Evolutionary conservation across 1,140 invertebrate genomes (phyloP), one percentile per base, ranked within the genome.

Genomic region (Anoplophora glabripennis): DNA sequence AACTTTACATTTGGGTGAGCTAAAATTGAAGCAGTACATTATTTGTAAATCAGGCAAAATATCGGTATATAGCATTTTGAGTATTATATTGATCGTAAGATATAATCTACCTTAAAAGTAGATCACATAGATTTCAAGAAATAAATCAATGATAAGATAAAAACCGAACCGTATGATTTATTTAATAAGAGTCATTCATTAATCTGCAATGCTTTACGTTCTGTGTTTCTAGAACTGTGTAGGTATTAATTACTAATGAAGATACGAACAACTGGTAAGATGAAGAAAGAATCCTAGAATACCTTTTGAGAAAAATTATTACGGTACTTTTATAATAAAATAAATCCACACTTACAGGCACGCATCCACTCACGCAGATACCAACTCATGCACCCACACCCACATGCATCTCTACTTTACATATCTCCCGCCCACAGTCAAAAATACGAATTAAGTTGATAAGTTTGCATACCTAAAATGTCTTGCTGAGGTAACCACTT

Each of bases 1-100:
- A 80, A 76, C 66, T 81, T 82, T 1, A 88, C 76, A 59, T 89
- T 89, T 1, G 79, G 78, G 75, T 89, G 87, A 38, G 81, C 87
- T 84, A 54, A 57, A 67, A 67, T n/a, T n/a, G n/a, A n/a, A n/a
- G n/a, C n/a, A n/a, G 40, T 48, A 14, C 53, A n/a, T 9, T 46
- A 18, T 12, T 51, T 51, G 41, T 47, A 38, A 10, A 14, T 3
- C 17, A 41, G 17, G 17, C 35, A n/a, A 46, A 8, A 11, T 15
- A 33, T 33, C 7, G 9, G 8, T 21, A 40, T 3, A 15, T 4
- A 15, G 36, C 36, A 37, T 8, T 7, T 8, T 7, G 36, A 37
- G n/a, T 7, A 8, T 37, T 40, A 3, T 40, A 40, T 40, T 3
- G 38, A 2, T 12, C 38, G 14, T n/a, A n/a, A n/a, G 14, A n/a